Percentiles rank a stretch among this genome's conserved stretches.
Evolutionary conservation across 2,888 invertebrate species (phyloP).

Genomic region (Malacosoma neustria): DNA sequence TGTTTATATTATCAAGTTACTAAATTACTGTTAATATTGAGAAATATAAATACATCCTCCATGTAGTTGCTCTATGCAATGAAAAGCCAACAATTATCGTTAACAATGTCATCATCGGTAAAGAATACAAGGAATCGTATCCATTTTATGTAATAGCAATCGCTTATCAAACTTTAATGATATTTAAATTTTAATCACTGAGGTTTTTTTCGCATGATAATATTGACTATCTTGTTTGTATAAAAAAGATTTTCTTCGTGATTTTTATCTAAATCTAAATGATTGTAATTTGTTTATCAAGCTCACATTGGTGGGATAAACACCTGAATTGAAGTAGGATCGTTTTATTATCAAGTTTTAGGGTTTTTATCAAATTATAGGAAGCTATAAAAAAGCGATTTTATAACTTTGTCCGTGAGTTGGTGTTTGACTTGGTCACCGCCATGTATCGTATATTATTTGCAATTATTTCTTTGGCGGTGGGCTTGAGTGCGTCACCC

Average conservation of each 20-base stretch:
- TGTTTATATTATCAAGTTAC: too few relatives aligned
- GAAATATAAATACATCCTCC: too few relatives aligned
- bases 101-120: too few relatives aligned
- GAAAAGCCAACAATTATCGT: too few relatives aligned
- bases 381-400: neutral
- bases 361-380: neutral
- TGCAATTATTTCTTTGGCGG: constrained; percentile 14
- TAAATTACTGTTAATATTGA: too few relatives aligned
- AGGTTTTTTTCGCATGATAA: neutral
- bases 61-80: too few relatives aligned
- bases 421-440: constrained; percentile 5
- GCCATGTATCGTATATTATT: constrained; percentile 17
- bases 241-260: neutral
- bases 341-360: neutral
- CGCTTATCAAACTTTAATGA: too few relatives aligned
- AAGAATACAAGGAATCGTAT: too few relatives aligned
- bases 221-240: neutral
- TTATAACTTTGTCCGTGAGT: neutral
- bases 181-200: neutral
- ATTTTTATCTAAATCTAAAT: neutral
- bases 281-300: neutral
- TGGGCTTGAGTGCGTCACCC: constrained; percentile 24
- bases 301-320: neutral
- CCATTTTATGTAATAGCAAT: too few relatives aligned
- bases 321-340: neutral